Evolutionary conservation across 2,113 vertebrate species (phyloP).

Genomic region (Zootoca vivipara): DNA sequence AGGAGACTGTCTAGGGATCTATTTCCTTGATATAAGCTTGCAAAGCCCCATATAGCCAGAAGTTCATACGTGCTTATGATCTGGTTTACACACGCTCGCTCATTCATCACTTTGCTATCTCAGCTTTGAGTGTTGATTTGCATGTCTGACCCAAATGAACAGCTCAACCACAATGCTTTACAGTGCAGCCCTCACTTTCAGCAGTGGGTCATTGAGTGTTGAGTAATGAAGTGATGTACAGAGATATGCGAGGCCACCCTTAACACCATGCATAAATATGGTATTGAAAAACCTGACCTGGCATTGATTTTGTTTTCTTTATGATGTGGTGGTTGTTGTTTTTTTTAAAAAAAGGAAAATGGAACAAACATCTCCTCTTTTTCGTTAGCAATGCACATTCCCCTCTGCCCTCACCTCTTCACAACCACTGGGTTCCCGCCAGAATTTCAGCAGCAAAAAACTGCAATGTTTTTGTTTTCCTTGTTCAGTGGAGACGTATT

Average conservation of each 20-base stretch:
- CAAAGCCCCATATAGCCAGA: not conserved
- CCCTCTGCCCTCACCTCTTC: not conserved
- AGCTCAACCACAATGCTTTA: constrained; percentile 1
- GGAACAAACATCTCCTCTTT: constrained; percentile 30
- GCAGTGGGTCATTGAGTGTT: not conserved
- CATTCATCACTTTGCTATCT: not conserved
- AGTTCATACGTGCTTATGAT: not conserved
- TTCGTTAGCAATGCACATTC: constrained; percentile 16
- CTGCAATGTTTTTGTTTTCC: constrained; percentile 34
- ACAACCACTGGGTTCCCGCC: constrained; percentile 1
- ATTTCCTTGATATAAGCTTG: not conserved
- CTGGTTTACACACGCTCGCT: not conserved
- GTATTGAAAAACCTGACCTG: constrained; percentile 47
- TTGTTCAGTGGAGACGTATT: constrained; percentile 41
- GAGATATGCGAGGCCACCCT: not conserved
- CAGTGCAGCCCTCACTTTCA: not conserved
- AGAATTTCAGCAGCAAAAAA: not conserved
- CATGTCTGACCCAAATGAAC: not conserved
- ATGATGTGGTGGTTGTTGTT: not conserved
- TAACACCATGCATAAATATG: constrained; percentile 7
- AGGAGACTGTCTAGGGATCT: not conserved
- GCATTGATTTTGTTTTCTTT: constrained; percentile 36
- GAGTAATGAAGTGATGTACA: not conserved
- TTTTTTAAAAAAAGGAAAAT: not conserved
- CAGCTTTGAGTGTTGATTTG: not conserved